Base-by-base conservation (phyloP, 1,140 invertebrate genomes). In the Melipona quadrifasciata region DNA sequence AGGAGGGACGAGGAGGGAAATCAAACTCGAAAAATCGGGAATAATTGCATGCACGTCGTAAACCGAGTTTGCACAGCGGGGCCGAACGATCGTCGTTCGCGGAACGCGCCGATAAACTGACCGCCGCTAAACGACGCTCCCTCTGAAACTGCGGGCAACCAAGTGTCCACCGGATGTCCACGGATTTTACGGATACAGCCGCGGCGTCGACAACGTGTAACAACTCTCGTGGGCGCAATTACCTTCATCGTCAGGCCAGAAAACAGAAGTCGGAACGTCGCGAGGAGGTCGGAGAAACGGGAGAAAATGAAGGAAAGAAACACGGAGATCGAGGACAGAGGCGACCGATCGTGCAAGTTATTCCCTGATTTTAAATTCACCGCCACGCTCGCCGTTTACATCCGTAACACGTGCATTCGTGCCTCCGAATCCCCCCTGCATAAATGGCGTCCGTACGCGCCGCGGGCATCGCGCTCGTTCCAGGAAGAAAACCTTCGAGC, bases 311-410 rank as follows among this genome's bases (percentile, higher is more conserved):
- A 51, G 12, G 19, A 58, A 21, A 55, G 27, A 64, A 84, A 71
- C 24, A 55, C 12, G 34, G 58, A 53, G 34, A 64, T 24, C 39
- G 57, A 68, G 39, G 39, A 47, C 39, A 70, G 81, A 31, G 64
- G n/a, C 34, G 55, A 67, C 82, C 75, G 82, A 84, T 84, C 76
- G 81, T 80, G 78, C 81, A 87, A 89, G 64, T 89, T 89, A 89
- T 76, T 84, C 79, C 75, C 77, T 83, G 79, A 90, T 89, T 87
- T 89, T 70, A 90, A 87, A 90, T 90, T 90, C 88, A 89, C 74
- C 85, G 77, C 88, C 88, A 89, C 72, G 80, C 80, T 89, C 75
- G 80, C 87, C 85, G 80, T 89, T 89, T 89, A 89, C 74, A 84
- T 89, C 82, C 85, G 80, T 80, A 87, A 89, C 85, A 89, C 88